Percentiles rank a stretch among this genome's conserved stretches.
Conservation (phyloP, 2,888 invertebrate species). For the Hydropsyche betteni region DNA sequence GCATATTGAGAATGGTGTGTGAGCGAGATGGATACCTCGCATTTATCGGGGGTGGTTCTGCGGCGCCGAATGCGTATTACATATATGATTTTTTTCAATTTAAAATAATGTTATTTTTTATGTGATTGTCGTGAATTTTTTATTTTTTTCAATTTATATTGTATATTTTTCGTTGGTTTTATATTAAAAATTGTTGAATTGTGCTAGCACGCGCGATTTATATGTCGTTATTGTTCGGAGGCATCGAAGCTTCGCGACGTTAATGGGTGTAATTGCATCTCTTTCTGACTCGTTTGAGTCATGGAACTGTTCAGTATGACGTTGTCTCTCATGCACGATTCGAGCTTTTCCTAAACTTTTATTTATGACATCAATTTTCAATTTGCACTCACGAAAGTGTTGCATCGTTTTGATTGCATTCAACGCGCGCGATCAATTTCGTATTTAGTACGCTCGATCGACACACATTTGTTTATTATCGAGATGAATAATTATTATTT, state of each 20-base stretch:
- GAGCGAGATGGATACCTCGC: slow-evolving; percentile 13
- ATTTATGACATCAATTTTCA: too few species aligned
- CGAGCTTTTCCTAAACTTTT: slow-evolving; percentile 9
- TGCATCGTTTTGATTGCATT: too few species aligned
- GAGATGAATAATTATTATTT: too few species aligned
- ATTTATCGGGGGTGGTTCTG: neutral
- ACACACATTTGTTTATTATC: too few species aligned
- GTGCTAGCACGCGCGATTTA: too few species aligned
- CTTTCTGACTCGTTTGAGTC: neutral
- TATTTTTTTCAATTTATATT: too few species aligned
- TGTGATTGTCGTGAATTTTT: neutral
- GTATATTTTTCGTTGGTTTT: neutral
- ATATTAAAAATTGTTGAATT: neutral
- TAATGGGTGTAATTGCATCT: slow-evolving; percentile 9
- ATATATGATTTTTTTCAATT: too few species aligned
- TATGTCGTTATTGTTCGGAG: neutral
- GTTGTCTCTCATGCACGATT: neutral
- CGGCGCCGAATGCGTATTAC: too few species aligned
- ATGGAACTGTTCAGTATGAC: neutral
- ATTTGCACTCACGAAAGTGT: too few species aligned
- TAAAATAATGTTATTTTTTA: too few species aligned
- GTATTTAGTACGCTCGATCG: too few species aligned
- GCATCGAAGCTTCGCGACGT: slow-evolving; percentile 7
- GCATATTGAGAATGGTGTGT: neutral
- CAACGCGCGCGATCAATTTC: too few species aligned